Evolutionary conservation across 2,113 vertebrate species (phyloP).

Genomic region (Agapornis roseicollis): DNA sequence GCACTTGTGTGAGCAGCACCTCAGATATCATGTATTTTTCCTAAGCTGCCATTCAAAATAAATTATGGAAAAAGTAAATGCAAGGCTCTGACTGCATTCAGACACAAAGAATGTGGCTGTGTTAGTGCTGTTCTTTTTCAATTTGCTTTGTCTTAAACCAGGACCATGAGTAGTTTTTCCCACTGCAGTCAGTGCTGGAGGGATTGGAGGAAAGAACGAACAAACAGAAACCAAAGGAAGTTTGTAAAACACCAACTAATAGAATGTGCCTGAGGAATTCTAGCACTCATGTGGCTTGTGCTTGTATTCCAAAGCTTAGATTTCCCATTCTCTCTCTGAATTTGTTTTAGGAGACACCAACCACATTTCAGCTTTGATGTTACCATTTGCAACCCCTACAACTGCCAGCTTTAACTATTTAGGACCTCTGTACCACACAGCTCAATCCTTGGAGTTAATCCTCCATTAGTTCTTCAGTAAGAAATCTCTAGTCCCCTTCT

Average conservation of each 20-base stretch:
- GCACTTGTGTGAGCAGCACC: not conserved
- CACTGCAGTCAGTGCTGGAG: not conserved
- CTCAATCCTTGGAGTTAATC: not conserved
- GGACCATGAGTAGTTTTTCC: not conserved
- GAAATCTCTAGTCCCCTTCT: not conserved
- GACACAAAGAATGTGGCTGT: not conserved
- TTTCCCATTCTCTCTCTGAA: not conserved
- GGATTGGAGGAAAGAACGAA: not conserved
- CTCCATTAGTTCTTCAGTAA: not conserved
- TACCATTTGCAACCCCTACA: not conserved
- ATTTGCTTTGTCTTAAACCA: not conserved
- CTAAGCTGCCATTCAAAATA: not conserved
- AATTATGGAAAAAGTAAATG: not conserved
- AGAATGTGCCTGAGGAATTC: not conserved
- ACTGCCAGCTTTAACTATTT: not conserved
- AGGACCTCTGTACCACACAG: not conserved
- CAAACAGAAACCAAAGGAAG: not conserved
- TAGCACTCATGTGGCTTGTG: not conserved
- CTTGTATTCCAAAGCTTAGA: not conserved
- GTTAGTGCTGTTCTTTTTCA: not conserved
- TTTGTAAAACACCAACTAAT: not conserved
- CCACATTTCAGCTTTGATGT: not conserved
- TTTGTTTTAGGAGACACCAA: not conserved
- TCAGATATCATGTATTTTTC: not conserved
- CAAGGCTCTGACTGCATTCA: accelerated